Conservation (phyloP, 2,888 invertebrate genomes). For the Limnephilus lunatus region DNA sequence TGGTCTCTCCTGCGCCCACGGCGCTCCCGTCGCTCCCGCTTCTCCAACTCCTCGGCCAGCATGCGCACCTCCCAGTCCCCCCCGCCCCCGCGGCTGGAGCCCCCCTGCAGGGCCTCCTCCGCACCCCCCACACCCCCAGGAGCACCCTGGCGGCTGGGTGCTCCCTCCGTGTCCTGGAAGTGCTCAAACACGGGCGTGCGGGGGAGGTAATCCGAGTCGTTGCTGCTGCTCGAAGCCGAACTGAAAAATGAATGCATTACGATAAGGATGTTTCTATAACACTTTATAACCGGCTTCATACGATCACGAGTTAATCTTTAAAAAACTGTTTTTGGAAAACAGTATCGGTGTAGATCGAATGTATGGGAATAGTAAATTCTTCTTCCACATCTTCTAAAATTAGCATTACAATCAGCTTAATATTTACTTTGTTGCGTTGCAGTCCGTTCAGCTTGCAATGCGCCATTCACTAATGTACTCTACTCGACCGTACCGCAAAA, state of each 20-base stretch:
- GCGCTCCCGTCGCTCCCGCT: constrained; percentile 74
- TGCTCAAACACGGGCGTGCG: constrained; percentile 76
- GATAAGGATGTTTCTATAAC: too few relatives aligned
- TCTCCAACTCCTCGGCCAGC: constrained; percentile 85
- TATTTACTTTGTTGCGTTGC: too few relatives aligned
- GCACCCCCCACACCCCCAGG: constrained; percentile 70
- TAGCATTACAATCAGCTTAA: too few relatives aligned
- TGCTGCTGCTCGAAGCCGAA: constrained; percentile 71
- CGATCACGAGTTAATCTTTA: too few relatives aligned
- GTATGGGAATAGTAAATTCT: too few relatives aligned
- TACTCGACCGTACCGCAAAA: too few relatives aligned
- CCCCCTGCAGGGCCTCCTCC: background rate
- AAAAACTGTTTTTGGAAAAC: too few relatives aligned
- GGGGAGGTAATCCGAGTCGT: constrained; percentile 74
- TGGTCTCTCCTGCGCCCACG: constrained; percentile 48
- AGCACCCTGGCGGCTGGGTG: constrained; percentile 67
- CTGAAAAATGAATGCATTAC: background rate
- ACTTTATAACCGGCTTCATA: too few relatives aligned
- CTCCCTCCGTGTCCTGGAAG: constrained; percentile 67
- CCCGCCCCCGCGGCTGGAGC: constrained; percentile 70
- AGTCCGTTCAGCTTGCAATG: too few relatives aligned
- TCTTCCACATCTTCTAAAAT: too few relatives aligned
- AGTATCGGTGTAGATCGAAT: too few relatives aligned
- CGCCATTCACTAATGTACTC: too few relatives aligned
- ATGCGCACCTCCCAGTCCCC: constrained; percentile 89